Evolutionary conservation across 2,888 invertebrate genomes (phyloP), one percentile per base, ranked within the genome.

Genomic region (Hedya salicella): DNA sequence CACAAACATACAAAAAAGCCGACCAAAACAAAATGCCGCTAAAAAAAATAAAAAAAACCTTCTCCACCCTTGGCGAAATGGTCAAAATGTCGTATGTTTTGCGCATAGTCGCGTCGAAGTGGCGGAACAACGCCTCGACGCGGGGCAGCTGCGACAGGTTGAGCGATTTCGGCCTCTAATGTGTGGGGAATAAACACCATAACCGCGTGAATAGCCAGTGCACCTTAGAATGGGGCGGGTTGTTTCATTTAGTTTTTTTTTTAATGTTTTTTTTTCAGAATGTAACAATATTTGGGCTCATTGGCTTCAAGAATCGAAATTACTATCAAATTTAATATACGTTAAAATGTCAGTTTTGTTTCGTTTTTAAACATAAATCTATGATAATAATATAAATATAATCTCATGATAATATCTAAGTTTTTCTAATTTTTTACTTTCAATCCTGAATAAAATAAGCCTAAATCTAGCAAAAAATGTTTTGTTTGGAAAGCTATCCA

Each of bases 141-240:
- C 89, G 83, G 21, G 90, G 88, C 78, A 92, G 83, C 82, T 92
- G 93, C 6, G 89, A 88, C 65, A 93, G 75, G 83, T 92, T 93
- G 76, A 93, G 88, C 72, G 92, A 92, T 74, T 89, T 89, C 83
- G 93, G 93, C 78, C 93, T 85, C 89, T 91, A 86, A 62, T 64
- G 36, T 54, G 46, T 70, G 61, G 36, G 69, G 66, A 72, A 77
- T 77, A 79, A 76, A 75, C 72, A 81, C 85, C 85, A 79, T 73
- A 61, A 61, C 61, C 61, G 30, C 3, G 42, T 61, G 40, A 16
- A 60, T 39, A 36, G 36, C 36, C 1, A 9, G 36, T 36, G 36
- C 36, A 11, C 36, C 9, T 36, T 36, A 9, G 36, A 9, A 11
- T 36, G 9, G 36, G 36, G 13, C 36, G 36, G 36, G 3, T 36